Base-by-base conservation (phyloP, 2,797 vertebrate genomes). In the Cephalopachus bancanus region DNA sequence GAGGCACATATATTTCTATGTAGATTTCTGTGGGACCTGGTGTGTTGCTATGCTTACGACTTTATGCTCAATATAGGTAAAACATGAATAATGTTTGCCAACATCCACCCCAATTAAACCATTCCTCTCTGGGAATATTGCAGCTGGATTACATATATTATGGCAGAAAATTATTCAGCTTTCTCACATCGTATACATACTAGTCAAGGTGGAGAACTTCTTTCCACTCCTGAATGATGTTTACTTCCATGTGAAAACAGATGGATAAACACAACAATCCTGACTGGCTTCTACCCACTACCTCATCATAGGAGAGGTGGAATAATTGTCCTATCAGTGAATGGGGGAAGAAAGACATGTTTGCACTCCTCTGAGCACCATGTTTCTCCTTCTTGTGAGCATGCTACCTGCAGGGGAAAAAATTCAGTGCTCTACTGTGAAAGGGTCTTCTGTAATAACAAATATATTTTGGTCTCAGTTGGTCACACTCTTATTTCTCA, bases 271-370 rank as follows among this genome's bases (percentile, higher is more conserved):
- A 28, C 20, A 75, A 30, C 11, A 37, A 15, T 15, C 14, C 10
- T 57, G 10, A 57, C 17, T 17, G 10, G 16, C 19, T 44, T 28
- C 22, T 65, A 8, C 8, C 6, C 14, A 1, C 2, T 9, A n/a
- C 9, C 51, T 28, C 53, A 51, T 4, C 8, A 26, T 4, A 53
- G 4, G 1, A 0, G 3, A 24, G 2, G 15, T 0, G 30, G 60
- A 72, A 3, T 0, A 55, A 28, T 10, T 19, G 1, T 28, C 11
- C 55, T 26, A 7, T 4, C 4, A 69, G 14, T n/a, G 8, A 9
- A 28, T 33, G 33, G 57, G 7, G 19, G 14, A 83, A 85, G 44
- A 55, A 79, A 3, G 7, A 17, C 28, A 1, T n/a, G 1, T 10
- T 5, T 1, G 4, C 20, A 3, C 3, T 71, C 5, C 51, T 49